These are phyloP conservation scores for Cosmia trapezina DNA, from an alignment of 2,888 invertebrate genomes.

Conservation along the genomic window DNA sequence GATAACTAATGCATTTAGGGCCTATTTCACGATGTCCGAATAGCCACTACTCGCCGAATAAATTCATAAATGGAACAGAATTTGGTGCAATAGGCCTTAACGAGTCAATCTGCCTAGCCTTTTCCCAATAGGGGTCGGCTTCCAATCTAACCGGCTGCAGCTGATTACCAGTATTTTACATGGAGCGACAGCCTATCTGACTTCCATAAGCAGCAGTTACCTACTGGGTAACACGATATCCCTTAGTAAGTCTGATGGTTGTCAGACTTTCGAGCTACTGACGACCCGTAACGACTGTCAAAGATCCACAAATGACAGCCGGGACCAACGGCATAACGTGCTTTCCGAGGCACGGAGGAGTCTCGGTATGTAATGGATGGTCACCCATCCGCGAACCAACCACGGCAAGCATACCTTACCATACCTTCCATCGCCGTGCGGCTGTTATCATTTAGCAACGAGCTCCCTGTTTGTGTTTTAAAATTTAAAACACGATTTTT, in stretches of 20 bases:
- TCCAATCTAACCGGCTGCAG: neutral
- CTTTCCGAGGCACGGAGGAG: neutral
- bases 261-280: neutral
- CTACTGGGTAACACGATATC: neutral
- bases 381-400: neutral
- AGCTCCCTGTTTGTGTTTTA: neutral
- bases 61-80: no score
- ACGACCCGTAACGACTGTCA: neutral
- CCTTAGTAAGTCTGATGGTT: neutral
- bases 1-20: conserved; percentile 9
- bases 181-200: neutral
- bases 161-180: neutral
- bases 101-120: neutral
- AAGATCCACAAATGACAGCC: neutral
- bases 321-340: neutral
- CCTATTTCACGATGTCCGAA: no score
- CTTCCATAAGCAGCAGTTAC: neutral
- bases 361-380: neutral
- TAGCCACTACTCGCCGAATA: no score
- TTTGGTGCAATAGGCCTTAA: conserved; percentile 1
- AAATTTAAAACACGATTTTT: neutral
- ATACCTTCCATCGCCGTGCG: no score
- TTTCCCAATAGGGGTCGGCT: neutral
- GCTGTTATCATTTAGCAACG: neutral
- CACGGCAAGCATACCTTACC: neutral